Conservation (phyloP, 2,797 vertebrate genomes). For the Peromyscus nudipes region DNA sequence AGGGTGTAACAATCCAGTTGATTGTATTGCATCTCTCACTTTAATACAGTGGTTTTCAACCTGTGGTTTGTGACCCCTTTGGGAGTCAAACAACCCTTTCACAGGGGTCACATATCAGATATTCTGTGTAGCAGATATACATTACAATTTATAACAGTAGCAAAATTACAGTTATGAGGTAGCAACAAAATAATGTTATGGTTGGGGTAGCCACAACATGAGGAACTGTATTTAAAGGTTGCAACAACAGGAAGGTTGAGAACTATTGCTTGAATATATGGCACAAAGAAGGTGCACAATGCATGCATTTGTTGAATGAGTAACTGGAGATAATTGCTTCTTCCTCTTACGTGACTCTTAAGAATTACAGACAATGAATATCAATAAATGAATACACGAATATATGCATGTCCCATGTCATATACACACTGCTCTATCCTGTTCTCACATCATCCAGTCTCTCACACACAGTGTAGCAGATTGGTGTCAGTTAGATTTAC, state of each 20-base stretch:
- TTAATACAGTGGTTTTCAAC: not conserved
- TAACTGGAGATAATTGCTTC: not conserved
- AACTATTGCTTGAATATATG: not conserved
- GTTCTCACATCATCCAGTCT: not conserved
- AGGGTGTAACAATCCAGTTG: not conserved
- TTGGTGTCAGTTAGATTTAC: not conserved
- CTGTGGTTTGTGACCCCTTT: not conserved
- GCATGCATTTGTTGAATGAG: not conserved
- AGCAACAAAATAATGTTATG: not conserved
- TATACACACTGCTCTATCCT: not conserved
- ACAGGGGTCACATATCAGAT: not conserved
- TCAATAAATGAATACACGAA: not conserved
- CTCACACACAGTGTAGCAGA: not conserved
- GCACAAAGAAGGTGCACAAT: not conserved
- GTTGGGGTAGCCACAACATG: not conserved
- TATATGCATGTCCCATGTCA: not conserved
- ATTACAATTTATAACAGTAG: not conserved
- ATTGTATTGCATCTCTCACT: not conserved
- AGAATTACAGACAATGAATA: conserved; percentile 12
- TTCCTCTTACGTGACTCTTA: not conserved
- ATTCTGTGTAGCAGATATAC: not conserved
- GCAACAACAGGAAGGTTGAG: not conserved
- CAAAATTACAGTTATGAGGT: not conserved
- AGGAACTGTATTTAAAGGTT: not conserved
- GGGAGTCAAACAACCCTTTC: not conserved